Evolutionary conservation across 2,797 vertebrate genomes (phyloP).

Genomic region (Toxotes lorentzi): DNA sequence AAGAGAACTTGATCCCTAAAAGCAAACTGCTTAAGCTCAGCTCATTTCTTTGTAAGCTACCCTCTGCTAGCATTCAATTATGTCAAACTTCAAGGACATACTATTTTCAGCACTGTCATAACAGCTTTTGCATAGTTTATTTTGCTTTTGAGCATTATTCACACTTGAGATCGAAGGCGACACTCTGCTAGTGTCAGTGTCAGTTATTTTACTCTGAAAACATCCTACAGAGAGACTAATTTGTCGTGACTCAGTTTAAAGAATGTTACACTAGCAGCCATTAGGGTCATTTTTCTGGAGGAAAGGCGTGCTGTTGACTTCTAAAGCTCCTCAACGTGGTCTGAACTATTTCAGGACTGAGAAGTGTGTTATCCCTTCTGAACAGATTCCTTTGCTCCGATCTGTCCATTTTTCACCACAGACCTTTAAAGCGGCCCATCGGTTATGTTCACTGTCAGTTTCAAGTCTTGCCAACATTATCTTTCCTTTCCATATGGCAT

Average conservation of each 20-base stretch:
- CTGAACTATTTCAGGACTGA: constrained; percentile 5
- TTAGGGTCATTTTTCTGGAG: neutral
- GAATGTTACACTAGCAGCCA: constrained; percentile 3
- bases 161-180: neutral
- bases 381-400: neutral
- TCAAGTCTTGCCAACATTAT: constrained; percentile 33
- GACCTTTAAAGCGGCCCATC: neutral
- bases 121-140: constrained; percentile 14
- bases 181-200: neutral
- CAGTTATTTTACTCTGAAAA: constrained; percentile 7
- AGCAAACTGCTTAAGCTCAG: constrained; percentile 2
- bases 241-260: constrained; percentile 4
- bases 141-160: constrained; percentile 8
- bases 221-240: neutral
- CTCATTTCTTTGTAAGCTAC: constrained; percentile 3
- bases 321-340: neutral
- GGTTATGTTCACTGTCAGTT: constrained; percentile 13
- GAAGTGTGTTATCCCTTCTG: neutral
- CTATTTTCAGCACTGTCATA: constrained; percentile 30
- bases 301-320: constrained; percentile 17
- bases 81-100: constrained; percentile 28
- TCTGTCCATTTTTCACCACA: neutral
- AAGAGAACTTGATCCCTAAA: neutral
- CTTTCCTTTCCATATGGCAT: constrained; percentile 24
- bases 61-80: constrained; percentile 21